Conservation (phyloP, 1,140 invertebrate genomes). For the Macrosteles quadrilineatus region DNA sequence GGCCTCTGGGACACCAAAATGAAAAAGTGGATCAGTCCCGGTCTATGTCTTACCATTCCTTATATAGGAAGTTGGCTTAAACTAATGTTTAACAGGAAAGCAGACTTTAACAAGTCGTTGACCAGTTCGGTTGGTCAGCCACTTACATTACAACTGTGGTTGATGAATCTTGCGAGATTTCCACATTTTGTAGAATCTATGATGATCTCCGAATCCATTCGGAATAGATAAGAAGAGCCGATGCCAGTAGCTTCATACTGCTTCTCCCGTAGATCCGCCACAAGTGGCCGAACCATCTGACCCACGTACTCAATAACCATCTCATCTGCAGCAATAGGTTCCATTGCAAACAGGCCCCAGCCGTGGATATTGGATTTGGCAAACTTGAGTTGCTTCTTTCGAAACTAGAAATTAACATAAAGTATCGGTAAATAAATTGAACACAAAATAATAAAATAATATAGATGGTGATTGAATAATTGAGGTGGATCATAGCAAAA, state of each 20-base stretch:
- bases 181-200: conserved; percentile 99
- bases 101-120: no score
- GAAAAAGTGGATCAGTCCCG: no score
- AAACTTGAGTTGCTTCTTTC: conserved; percentile 97
- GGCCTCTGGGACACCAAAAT: no score
- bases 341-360: conserved; percentile 98
- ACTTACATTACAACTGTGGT: conserved; percentile 99
- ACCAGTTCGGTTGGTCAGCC: no score
- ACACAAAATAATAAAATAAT: no score
- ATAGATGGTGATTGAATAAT: no score
- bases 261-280: conserved; percentile 93
- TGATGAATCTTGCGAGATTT: conserved; percentile 98
- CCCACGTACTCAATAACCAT: conserved; percentile 99
- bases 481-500: no score
- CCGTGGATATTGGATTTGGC: conserved; percentile 98
- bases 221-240: conserved; percentile 96
- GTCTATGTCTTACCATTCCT: no score
- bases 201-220: conserved; percentile 95
- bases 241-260: conserved; percentile 97
- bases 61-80: no score
- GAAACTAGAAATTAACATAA: conserved; percentile 79
- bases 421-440: no score
- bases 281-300: conserved; percentile 89
- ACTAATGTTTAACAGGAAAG: no score
- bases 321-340: conserved; percentile 97